phyloP scores from a whole-genome alignment of 2,113 vertebrate genomes.

The Pseudorasbora parva region DNA sequence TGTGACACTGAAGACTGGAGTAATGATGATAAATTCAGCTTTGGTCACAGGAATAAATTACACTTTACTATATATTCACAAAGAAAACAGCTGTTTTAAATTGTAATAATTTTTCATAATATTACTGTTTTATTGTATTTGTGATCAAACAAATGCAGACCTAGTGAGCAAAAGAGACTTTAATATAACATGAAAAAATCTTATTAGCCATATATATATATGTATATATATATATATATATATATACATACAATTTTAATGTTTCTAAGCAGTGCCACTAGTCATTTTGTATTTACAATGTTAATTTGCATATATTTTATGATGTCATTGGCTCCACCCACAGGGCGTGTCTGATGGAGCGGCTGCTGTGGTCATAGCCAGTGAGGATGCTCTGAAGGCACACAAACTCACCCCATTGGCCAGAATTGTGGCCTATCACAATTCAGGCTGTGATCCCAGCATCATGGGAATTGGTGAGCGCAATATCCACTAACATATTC shows the following conservation, averaged over 20 bases:
- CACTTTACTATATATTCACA: too few species aligned
- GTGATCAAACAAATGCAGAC: too few species aligned
- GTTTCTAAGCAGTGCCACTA: background rate
- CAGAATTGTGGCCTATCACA: constrained; percentile 89
- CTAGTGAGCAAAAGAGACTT: too few species aligned
- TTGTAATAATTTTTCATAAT: too few species aligned
- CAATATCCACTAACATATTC: background rate
- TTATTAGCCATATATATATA: too few species aligned
- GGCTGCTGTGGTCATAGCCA: constrained; percentile 87
- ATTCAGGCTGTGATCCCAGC: constrained; percentile 90
- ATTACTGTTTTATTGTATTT: too few species aligned
- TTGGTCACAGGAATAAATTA: too few species aligned
- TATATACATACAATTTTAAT: too few species aligned
- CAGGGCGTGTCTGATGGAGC: constrained; percentile 95
- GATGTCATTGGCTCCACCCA: background rate
- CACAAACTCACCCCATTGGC: constrained; percentile 91
- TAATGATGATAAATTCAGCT: too few species aligned
- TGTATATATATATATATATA: too few species aligned
- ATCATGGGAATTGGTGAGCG: constrained; percentile 96
- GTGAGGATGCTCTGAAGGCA: constrained; percentile 90
- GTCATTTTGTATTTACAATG: background rate
- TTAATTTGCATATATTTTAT: background rate
- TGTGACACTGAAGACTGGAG: too few species aligned
- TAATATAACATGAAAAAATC: too few species aligned
- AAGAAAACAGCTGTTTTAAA: accelerated